A percentile compares a stretch with the other conserved stretches of the same genome.
Conservation (phyloP, 53 echinoderm and acorn worm species). For the Paelopatides confundens region DNA sequence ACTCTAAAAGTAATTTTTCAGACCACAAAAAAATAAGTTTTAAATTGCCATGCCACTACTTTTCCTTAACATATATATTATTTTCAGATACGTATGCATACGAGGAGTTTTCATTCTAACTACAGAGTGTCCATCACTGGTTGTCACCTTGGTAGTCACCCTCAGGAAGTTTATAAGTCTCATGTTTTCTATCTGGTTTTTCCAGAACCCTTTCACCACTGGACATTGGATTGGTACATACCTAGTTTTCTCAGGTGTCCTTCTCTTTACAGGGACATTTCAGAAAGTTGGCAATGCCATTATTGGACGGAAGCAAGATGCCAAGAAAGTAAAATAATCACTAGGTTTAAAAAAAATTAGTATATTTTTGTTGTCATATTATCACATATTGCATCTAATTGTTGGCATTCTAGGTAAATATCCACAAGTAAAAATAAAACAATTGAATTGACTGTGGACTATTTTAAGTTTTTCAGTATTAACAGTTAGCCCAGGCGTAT, state of each 20-base stretch:
- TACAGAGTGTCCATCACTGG: constrained; percentile 92
- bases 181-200: constrained; percentile 91
- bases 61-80: not conserved
- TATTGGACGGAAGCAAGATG: constrained; percentile 31
- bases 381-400: too few relatives aligned
- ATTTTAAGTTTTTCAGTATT: too few relatives aligned
- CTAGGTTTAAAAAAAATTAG: too few relatives aligned
- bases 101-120: constrained; percentile 95
- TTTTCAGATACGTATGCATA: constrained; percentile 90
- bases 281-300: constrained; percentile 62
- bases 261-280: constrained; percentile 87
- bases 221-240: constrained; percentile 92
- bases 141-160: constrained; percentile 92
- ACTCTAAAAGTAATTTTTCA: too few relatives aligned
- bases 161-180: constrained; percentile 93
- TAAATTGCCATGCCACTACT: not conserved
- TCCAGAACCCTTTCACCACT: constrained; percentile 88
- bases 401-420: too few relatives aligned
- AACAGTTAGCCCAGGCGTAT: too few relatives aligned
- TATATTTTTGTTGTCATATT: too few relatives aligned
- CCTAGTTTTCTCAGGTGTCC: constrained; percentile 80
- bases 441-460: too few relatives aligned
- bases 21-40: too few relatives aligned
- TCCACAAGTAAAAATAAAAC: too few relatives aligned
- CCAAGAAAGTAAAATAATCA: constrained; percentile 53